These are phyloP conservation scores for Geotrypetes seraphini DNA, from an alignment of 2,797 vertebrate genomes.

Conservation along the genomic window DNA sequence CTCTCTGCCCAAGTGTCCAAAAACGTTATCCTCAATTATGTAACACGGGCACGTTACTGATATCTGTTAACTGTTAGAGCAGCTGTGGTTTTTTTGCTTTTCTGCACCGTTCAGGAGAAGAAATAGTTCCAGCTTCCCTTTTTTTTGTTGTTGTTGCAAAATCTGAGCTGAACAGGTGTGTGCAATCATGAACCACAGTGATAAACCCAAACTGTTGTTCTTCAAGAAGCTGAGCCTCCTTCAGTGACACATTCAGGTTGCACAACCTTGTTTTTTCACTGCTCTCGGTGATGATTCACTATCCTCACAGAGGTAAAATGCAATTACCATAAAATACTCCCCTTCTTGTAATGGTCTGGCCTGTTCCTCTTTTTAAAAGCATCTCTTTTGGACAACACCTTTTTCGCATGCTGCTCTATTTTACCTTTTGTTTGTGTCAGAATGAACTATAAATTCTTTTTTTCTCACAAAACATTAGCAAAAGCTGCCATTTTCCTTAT, in stretches of 20 bases:
- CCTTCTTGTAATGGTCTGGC: slow-evolving; percentile 35
- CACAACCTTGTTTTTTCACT: slow-evolving; percentile 72
- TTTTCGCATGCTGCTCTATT: too few species aligned
- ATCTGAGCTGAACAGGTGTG: slow-evolving; percentile 73
- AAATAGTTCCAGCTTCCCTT: slow-evolving; percentile 61
- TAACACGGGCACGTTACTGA: slow-evolving; percentile 57
- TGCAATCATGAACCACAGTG: slow-evolving; percentile 63
- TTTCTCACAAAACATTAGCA: too few species aligned
- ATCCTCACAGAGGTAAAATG: slow-evolving; percentile 59
- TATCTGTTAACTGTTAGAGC: slow-evolving; percentile 73
- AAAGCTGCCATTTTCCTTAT: too few species aligned
- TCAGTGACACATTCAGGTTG: slow-evolving; percentile 63
- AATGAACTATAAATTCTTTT: too few species aligned
- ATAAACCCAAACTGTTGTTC: slow-evolving; percentile 67
- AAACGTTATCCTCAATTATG: slow-evolving; percentile 72
- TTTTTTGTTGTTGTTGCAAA: slow-evolving; percentile 63
- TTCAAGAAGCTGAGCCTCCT: slow-evolving; percentile 66
- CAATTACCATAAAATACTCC: slow-evolving; percentile 47
- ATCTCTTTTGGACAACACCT: too few species aligned
- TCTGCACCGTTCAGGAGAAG: slow-evolving; percentile 58
- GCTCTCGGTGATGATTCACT: slow-evolving; percentile 67
- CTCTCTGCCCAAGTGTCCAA: slow-evolving; percentile 64
- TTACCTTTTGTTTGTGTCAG: too few species aligned
- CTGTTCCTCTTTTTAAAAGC: too few species aligned
- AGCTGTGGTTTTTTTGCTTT: slow-evolving; percentile 74